Percentiles rank a stretch among this genome's conserved stretches.
These are phyloP conservation scores for Tryphoninae sp. DNA, from an alignment of 2,888 invertebrate species.

Conservation along the genomic window DNA sequence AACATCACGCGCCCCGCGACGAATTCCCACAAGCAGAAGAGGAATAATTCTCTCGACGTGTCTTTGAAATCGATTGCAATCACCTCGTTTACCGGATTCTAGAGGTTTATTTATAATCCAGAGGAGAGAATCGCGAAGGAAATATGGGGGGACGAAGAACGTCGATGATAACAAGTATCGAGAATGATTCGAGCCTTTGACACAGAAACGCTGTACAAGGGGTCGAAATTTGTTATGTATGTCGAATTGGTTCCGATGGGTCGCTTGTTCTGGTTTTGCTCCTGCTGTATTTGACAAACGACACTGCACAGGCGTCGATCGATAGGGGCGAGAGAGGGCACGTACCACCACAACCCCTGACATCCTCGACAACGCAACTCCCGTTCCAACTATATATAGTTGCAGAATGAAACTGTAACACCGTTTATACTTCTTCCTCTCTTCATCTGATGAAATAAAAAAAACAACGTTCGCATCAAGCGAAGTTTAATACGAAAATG, in stretches of 20 bases:
- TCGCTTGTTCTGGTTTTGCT: slow-evolving; percentile 64
- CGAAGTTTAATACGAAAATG: no score
- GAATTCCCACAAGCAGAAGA: slow-evolving; percentile 14
- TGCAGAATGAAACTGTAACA: not conserved
- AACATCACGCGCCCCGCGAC: slow-evolving; percentile 2
- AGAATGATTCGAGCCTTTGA: slow-evolving; percentile 67
- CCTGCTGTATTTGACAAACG: slow-evolving; percentile 62
- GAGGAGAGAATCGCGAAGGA: not conserved
- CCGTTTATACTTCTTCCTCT: not conserved
- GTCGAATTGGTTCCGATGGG: slow-evolving; percentile 70
- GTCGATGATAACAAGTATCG: slow-evolving; percentile 3
- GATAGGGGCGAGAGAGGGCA: slow-evolving; percentile 71
- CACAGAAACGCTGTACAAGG: slow-evolving; percentile 79
- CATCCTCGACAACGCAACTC: not conserved
- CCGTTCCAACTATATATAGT: not conserved
- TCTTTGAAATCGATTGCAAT: slow-evolving; percentile 30
- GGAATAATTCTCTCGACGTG: slow-evolving; percentile 1
- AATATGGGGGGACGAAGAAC: not conserved
- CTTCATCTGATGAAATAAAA: no score
- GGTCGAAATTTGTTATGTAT: slow-evolving; percentile 55
- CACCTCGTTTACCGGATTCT: slow-evolving; percentile 24
- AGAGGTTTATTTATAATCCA: not conserved
- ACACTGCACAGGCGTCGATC: slow-evolving; percentile 78
- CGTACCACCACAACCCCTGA: slow-evolving; percentile 39
- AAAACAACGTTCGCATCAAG: no score